phyloP scores from a whole-genome alignment of 2,888 invertebrate genomes.

The Philonicus albiceps region DNA sequence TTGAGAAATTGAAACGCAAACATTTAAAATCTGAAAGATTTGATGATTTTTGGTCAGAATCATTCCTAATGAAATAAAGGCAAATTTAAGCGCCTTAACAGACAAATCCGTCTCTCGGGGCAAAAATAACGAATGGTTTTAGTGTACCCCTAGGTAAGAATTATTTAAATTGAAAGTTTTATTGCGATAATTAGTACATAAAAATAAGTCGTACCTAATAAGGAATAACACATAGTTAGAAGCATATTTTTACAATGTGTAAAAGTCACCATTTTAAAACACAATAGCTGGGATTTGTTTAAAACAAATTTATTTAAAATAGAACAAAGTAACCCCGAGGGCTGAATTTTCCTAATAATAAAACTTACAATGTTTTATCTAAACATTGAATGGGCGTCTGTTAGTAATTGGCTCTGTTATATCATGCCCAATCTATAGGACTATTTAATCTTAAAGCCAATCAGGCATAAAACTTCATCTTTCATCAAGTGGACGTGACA shows the following conservation, averaged over 20 bases:
- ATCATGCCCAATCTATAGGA: background rate
- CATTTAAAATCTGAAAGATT: too few species aligned
- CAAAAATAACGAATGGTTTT: background rate
- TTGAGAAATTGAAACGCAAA: background rate
- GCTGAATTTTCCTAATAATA: background rate
- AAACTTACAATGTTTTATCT: background rate
- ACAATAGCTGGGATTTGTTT: too few species aligned
- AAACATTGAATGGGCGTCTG: background rate
- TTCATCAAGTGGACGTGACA: slow-evolving; percentile 27
- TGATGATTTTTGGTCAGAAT: background rate
- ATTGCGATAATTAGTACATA: background rate
- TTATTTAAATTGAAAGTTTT: background rate
- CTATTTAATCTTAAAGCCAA: slow-evolving; percentile 10
- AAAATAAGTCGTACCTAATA: background rate
- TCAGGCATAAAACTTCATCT: slow-evolving; percentile 31
- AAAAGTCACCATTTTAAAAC: too few species aligned
- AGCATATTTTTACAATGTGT: too few species aligned
- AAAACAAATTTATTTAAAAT: too few species aligned
- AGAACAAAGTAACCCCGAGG: too few species aligned
- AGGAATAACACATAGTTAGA: background rate
- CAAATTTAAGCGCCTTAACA: background rate
- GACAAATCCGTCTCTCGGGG: background rate
- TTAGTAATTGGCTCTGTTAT: background rate
- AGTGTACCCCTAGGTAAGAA: background rate
- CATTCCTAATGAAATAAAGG: background rate